These are phyloP conservation scores for Hemibagrus guttatus DNA, from an alignment of 2,797 vertebrate genomes.

Conservation along the genomic window DNA sequence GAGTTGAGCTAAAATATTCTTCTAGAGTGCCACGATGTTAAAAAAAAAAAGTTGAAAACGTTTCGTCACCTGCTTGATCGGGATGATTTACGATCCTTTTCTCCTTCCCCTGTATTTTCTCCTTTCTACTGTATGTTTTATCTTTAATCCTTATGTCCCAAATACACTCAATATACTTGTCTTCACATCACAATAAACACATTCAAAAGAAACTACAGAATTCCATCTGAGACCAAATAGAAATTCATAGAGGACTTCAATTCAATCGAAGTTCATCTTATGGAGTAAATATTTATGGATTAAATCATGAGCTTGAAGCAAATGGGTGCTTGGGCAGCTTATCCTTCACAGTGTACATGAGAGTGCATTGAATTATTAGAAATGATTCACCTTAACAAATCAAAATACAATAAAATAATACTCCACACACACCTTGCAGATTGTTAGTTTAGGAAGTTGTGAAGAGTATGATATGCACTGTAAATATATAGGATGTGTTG, in stretches of 20 bases:
- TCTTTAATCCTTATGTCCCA: neutral
- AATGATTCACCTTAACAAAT: neutral
- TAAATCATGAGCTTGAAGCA: neutral
- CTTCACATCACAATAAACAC: neutral
- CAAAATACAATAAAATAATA: neutral
- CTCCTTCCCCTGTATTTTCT: neutral
- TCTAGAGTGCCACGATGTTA: neutral
- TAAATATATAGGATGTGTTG: neutral
- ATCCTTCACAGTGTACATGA: neutral
- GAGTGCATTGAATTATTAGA: neutral
- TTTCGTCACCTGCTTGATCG: neutral
- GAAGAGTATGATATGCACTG: neutral
- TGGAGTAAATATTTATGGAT: neutral
- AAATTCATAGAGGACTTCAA: neutral
- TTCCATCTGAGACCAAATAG: neutral
- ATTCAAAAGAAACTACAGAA: neutral
- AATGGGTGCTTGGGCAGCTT: neutral
- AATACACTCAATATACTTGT: neutral
- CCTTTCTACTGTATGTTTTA: neutral
- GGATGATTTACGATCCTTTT: neutral
- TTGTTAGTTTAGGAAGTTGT: no score
- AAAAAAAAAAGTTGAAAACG: neutral
- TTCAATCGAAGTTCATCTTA: neutral
- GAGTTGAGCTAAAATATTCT: constrained; percentile 18
- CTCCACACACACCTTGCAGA: neutral